Evolutionary conservation across 2,888 invertebrate genomes (phyloP).

Genomic region (Antitype chi): DNA sequence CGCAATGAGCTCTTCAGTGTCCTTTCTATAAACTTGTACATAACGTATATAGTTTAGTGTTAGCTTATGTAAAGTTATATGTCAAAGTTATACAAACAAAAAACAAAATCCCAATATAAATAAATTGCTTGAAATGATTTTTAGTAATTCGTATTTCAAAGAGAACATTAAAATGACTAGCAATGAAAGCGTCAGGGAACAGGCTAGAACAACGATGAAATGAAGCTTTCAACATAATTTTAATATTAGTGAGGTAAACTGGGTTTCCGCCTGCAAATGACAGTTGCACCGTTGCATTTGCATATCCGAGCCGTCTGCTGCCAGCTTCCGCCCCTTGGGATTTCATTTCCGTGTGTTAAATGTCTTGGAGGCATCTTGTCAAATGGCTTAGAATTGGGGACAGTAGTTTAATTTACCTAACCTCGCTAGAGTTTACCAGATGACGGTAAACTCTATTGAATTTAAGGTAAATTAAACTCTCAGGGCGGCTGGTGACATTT

Average conservation of each 20-base stretch:
- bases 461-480: conserved; percentile 14
- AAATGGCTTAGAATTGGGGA: conserved; percentile 47
- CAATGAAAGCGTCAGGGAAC: not conserved
- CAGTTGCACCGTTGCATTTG: conserved; percentile 52
- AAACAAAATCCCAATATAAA: not conserved
- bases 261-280: conserved; percentile 43
- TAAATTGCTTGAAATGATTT: not conserved
- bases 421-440: too few relatives aligned
- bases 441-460: not conserved
- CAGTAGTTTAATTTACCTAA: conserved; percentile 1
- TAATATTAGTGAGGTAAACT: conserved; percentile 35
- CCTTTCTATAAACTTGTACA: not conserved
- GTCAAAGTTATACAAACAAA: not conserved
- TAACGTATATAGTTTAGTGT: not conserved
- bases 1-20: not conserved
- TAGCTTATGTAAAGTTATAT: not conserved
- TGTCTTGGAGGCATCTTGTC: conserved; percentile 50
- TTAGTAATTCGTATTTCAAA: not conserved
- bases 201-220: not conserved
- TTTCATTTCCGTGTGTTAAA: conserved; percentile 56
- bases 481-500: not conserved
- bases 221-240: conserved; percentile 31
- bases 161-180: not conserved
- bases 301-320: conserved; percentile 47
- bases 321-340: conserved; percentile 48